Conservation (phyloP, 2,113 vertebrate genomes). For the Perca flavescens region DNA sequence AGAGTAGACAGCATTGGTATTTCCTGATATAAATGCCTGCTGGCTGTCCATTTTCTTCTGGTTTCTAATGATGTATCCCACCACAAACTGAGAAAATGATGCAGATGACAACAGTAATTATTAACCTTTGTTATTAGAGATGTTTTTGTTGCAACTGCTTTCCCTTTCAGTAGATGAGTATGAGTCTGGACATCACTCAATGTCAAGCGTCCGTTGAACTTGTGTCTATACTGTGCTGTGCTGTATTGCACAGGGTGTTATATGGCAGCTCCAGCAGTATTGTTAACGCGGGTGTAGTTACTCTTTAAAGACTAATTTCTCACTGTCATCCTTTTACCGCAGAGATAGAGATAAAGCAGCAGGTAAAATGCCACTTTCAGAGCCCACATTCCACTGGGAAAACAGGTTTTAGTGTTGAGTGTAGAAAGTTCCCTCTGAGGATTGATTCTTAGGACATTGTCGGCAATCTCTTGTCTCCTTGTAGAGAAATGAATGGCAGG, state of each 20-base stretch:
- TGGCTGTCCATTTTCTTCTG: neutral
- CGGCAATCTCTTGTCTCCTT: slow-evolving; percentile 31
- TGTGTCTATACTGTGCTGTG: neutral
- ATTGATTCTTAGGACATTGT: slow-evolving; percentile 51
- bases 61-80: neutral
- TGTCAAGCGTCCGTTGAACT: neutral
- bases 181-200: neutral
- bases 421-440: slow-evolving; percentile 33
- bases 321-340: slow-evolving; percentile 36
- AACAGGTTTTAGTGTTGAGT: slow-evolving; percentile 34
- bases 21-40: slow-evolving; percentile 2
- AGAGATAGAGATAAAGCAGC: slow-evolving; percentile 44
- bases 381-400: slow-evolving; percentile 26
- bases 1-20: neutral
- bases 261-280: slow-evolving; percentile 15
- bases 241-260: neutral
- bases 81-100: neutral
- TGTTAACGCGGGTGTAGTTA: slow-evolving; percentile 22
- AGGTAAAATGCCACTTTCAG: slow-evolving; percentile 29
- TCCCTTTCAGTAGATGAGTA: neutral
- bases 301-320: slow-evolving; percentile 43
- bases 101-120: no score
- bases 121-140: no score
- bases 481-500: slow-evolving; percentile 38
- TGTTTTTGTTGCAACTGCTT: no score